These are phyloP conservation scores for Charadrius vociferus DNA, from an alignment of 2,113 vertebrate species.

Conservation along the genomic window DNA sequence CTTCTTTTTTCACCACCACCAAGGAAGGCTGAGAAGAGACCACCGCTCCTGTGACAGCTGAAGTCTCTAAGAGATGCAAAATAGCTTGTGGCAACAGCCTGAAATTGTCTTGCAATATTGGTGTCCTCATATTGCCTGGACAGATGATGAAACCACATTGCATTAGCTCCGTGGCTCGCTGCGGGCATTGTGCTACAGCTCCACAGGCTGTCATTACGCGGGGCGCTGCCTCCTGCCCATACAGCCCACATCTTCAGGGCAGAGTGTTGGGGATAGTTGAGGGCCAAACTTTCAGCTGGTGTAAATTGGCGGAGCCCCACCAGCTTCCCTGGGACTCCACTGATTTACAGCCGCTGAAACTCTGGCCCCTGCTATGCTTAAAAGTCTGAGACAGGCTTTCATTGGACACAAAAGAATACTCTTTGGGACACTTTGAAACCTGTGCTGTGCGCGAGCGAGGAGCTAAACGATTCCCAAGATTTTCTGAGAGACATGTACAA, in stretches of 20 bases:
- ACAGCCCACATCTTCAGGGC: not conserved
- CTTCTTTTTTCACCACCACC: not conserved
- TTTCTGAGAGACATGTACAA: not conserved
- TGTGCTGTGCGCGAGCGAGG: not conserved
- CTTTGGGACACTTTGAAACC: slow-evolving; percentile 53
- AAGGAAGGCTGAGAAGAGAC: not conserved
- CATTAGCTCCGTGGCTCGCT: not conserved
- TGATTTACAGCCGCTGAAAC: slow-evolving; percentile 31
- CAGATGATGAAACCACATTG: not conserved
- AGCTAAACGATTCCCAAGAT: slow-evolving; percentile 39
- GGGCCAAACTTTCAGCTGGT: not conserved
- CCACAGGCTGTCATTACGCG: not conserved
- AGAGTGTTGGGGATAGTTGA: accelerated
- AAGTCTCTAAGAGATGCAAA: not conserved
- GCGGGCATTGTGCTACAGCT: not conserved
- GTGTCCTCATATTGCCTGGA: slow-evolving; percentile 19
- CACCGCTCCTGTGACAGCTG: not conserved
- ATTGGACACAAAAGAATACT: slow-evolving; percentile 26
- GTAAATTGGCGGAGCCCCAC: not conserved
- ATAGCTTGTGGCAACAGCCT: not conserved
- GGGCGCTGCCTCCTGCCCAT: not conserved
- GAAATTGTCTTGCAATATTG: not conserved
- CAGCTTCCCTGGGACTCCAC: not conserved
- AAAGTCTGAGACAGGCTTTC: slow-evolving; percentile 48
- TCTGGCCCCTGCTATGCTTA: not conserved